phyloP scores from a whole-genome alignment of 2,888 invertebrate genomes.

The Pyrrhia umbra region DNA sequence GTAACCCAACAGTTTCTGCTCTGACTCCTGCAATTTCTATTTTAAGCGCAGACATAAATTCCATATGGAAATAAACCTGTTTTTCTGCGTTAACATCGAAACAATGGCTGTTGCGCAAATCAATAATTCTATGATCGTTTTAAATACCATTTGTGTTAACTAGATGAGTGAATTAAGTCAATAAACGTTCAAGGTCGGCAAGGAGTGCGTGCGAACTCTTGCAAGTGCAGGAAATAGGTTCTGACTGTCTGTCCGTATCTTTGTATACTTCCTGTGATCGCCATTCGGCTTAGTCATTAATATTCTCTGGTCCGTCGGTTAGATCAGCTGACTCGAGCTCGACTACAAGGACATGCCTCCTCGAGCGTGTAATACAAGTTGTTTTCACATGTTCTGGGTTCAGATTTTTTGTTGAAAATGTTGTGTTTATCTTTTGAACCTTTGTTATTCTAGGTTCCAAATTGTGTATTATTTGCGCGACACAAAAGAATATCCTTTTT shows the following conservation, averaged over 20 bases:
- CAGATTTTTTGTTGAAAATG: slow-evolving; percentile 43
- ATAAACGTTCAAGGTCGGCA: slow-evolving; percentile 63
- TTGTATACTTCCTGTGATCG: slow-evolving; percentile 74
- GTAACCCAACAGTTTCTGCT: slow-evolving; percentile 66
- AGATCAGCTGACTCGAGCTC: slow-evolving; percentile 68
- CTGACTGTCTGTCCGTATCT: slow-evolving; percentile 55
- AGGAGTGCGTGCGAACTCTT: slow-evolving; percentile 70
- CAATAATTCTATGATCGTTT: slow-evolving; percentile 39
- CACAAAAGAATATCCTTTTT: slow-evolving; percentile 11
- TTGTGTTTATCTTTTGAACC: slow-evolving; percentile 35
- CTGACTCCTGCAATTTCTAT: slow-evolving; percentile 54
- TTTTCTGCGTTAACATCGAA: slow-evolving; percentile 47
- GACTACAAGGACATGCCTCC: slow-evolving; percentile 68
- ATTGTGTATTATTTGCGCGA: slow-evolving; percentile 17
- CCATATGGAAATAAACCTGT: slow-evolving; percentile 62
- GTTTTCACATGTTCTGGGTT: slow-evolving; percentile 64
- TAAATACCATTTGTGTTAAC: slow-evolving; percentile 36
- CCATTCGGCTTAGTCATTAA: slow-evolving; percentile 61
- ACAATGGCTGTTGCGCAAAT: slow-evolving; percentile 50
- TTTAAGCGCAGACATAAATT: slow-evolving; percentile 51
- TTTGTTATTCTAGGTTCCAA: slow-evolving; percentile 8
- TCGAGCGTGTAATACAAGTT: slow-evolving; percentile 69
- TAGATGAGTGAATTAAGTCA: slow-evolving; percentile 56
- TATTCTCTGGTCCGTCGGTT: slow-evolving; percentile 59
- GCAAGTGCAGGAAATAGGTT: slow-evolving; percentile 76